Base-by-base conservation (phyloP, 92 coral and sea anemone species). In the Palythoa caribaeorum region DNA sequence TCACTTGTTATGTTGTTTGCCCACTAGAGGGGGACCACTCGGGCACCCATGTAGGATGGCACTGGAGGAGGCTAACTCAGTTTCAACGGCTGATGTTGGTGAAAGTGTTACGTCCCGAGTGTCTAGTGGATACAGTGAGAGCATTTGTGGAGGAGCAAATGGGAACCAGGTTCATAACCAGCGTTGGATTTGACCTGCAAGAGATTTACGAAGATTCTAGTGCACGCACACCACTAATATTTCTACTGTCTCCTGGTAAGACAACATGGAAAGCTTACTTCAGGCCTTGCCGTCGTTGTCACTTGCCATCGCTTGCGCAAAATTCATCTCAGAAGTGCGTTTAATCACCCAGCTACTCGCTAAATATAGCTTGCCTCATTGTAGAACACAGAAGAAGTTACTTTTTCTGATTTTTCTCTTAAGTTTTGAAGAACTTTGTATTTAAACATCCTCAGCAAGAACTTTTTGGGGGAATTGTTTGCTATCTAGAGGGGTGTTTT, bases 171-270 rank as follows among this genome's bases (percentile, higher is more conserved):
- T 97, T 94, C 70, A 94, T 97, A 69, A 92, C 99, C 59, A 96
- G 91, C 35, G 88, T 92, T 5, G 98, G 96, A 2, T 95, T 97
- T 35, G 96, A 97, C 76, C 89, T 97, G 75, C 97, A 94, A 84
- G 99, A 97, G 90, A 93, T 97, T 6, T 97, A 72, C 52, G 94
- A 94, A 51, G 98, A 95, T 73, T 97, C 99, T 28, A 92, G 89
- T 54, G 90, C 93, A 52, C 89, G 94, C 76, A 96, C 93, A 51
- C 99, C 99, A 20, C 93, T 97, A 37, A 91, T 97, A 20, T 97
- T 97, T 66, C 88, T 97, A 74, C 88, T 97, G 13, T 94, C 98
- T 21, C 96, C 98, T 48, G 99, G 99, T 96, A 92, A 92, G 63
- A 59, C 15, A 3, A 4, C 17, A 28, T 37, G 17, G 14, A 9